Conservation (phyloP, 2,797 vertebrate species). For the Pangasius mekongensis region DNA sequence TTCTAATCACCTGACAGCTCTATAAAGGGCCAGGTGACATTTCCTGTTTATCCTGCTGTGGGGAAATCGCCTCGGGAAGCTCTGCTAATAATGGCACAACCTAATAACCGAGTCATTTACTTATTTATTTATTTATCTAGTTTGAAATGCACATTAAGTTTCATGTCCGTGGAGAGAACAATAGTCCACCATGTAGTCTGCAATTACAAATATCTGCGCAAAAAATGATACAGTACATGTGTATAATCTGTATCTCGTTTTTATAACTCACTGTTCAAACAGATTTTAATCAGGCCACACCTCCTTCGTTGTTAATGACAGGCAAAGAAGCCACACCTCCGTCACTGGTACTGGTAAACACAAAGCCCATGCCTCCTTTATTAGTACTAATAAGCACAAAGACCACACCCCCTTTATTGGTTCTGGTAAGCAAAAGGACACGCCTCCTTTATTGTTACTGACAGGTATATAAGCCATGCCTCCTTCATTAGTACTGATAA, state of each 20-base stretch:
- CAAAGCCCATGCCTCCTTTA: not conserved
- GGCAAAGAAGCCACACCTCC: not conserved
- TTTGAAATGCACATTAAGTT: not conserved
- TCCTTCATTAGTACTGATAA: not conserved
- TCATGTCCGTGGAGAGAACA: not conserved
- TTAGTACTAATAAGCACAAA: not conserved
- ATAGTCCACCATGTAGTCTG: not conserved
- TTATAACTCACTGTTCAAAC: not conserved
- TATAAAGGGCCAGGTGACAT: conserved; percentile 45
- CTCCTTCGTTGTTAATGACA: not conserved
- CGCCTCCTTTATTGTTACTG: not conserved
- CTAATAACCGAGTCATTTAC: not conserved
- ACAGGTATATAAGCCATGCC: not conserved
- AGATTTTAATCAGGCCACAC: not conserved
- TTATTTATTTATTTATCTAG: conserved; percentile 20
- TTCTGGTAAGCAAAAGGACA: not conserved
- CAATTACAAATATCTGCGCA: not conserved
- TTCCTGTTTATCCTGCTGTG: conserved; percentile 35
- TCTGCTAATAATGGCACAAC: conserved; percentile 11
- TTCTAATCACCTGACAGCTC: conserved; percentile 48
- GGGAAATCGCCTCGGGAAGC: conserved; percentile 22
- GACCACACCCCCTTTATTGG: not conserved
- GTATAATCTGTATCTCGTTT: not conserved
- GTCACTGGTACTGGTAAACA: not conserved
- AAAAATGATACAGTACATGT: not conserved